Percentiles rank a stretch among this genome's conserved stretches.
Evolutionary conservation across 1,140 invertebrate genomes (phyloP).

Genomic region (Holcopasites calliopsidis): DNA sequence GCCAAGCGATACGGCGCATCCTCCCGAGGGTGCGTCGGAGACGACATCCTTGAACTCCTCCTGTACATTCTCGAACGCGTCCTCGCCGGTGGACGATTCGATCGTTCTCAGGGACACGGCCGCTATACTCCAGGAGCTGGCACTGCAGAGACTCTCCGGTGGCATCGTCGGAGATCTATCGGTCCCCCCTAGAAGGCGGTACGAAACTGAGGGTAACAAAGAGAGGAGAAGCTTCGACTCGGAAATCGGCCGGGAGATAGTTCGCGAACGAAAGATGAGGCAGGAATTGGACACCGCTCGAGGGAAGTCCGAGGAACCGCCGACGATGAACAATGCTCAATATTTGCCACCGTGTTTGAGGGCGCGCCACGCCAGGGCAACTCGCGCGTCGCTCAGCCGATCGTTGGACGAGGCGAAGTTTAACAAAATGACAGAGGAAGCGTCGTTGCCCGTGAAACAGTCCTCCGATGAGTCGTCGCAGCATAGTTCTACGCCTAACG

Average conservation of each 20-base stretch:
- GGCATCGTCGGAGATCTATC: slow-evolving; percentile 61
- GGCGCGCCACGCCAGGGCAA: slow-evolving; percentile 78
- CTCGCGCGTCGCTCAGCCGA: slow-evolving; percentile 84
- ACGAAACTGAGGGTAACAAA: slow-evolving; percentile 64
- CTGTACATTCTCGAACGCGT: slow-evolving; percentile 68
- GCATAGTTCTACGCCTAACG: slow-evolving; percentile 76
- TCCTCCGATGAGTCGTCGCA: slow-evolving; percentile 67
- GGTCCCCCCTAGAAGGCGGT: slow-evolving; percentile 56
- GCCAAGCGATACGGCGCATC: slow-evolving; percentile 73
- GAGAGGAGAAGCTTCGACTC: slow-evolving; percentile 80
- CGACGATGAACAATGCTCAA: slow-evolving; percentile 65
- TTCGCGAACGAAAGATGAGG: slow-evolving; percentile 79
- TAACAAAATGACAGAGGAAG: slow-evolving; percentile 77
- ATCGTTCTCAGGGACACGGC: slow-evolving; percentile 74
- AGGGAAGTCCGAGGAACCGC: slow-evolving; percentile 68
- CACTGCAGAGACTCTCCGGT: slow-evolving; percentile 73
- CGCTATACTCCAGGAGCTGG: slow-evolving; percentile 73
- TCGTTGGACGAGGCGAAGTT: slow-evolving; percentile 84
- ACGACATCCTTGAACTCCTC: slow-evolving; percentile 66
- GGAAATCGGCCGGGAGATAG: slow-evolving; percentile 80
- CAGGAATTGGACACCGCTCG: slow-evolving; percentile 77
- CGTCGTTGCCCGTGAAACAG: slow-evolving; percentile 66
- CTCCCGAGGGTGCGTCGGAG: slow-evolving; percentile 72
- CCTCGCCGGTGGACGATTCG: slow-evolving; percentile 69
- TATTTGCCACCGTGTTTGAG: slow-evolving; percentile 81